phyloP scores from a whole-genome alignment of 2,113 vertebrate genomes.

The Carettochelys insculpta region DNA sequence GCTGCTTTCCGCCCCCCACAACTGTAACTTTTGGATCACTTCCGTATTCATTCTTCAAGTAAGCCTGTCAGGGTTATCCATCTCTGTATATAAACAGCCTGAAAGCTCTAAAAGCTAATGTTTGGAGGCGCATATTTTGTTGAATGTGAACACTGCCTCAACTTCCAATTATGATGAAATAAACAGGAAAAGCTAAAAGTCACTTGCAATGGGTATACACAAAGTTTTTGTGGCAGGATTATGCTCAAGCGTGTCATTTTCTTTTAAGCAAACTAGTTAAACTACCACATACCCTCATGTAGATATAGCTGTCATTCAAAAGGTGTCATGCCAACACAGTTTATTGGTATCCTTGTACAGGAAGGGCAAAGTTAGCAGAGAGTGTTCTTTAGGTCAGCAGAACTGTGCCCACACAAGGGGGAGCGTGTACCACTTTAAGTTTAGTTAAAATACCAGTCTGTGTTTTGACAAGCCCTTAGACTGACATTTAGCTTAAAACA shows the following conservation, averaged over 20 bases:
- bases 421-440: neutral
- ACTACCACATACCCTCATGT: neutral
- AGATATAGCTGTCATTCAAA: accelerated
- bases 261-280: neutral
- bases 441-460: neutral
- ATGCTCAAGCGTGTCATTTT: neutral
- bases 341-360: neutral
- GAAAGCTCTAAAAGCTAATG: conserved; percentile 8
- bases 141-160: neutral
- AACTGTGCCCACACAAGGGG: neutral
- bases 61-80: neutral
- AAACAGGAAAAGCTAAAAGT: conserved; percentile 21
- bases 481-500: neutral
- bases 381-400: neutral
- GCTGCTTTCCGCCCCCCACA: neutral
- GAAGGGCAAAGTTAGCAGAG: neutral
- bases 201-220: conserved; percentile 43
- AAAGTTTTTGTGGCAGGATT: neutral
- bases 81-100: neutral
- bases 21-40: neutral
- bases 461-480: neutral
- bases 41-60: neutral
- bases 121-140: neutral
- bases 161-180: neutral
- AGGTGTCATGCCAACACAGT: neutral